phyloP scores from a whole-genome alignment of 92 coral and sea anemone species.

The Virgularia gustaviana region DNA sequence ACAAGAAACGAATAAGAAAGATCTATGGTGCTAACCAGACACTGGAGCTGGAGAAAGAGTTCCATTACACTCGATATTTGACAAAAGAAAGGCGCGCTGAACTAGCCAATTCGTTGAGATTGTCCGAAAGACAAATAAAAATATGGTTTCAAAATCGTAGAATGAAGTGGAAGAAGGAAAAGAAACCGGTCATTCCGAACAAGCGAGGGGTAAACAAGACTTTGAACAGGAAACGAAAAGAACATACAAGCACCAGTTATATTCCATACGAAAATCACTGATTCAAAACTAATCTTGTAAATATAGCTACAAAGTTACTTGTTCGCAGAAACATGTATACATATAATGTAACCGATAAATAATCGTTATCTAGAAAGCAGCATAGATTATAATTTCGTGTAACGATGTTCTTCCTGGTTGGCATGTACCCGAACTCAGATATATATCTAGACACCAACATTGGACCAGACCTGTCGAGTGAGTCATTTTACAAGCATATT shows the following conservation, averaged over 20 bases:
- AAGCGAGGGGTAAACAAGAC: conserved; percentile 18
- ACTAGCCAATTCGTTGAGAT: conserved; percentile 2
- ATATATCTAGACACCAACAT: too few species aligned
- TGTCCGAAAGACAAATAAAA: conserved; percentile 33
- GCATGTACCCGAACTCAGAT: too few species aligned
- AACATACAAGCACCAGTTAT: neutral
- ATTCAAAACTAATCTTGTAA: neutral
- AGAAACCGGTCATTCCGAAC: conserved; percentile 23
- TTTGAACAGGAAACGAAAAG: conserved; percentile 8
- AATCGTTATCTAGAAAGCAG: too few species aligned
- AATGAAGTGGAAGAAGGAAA: conserved; percentile 37
- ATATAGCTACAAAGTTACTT: neutral
- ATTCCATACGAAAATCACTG: neutral
- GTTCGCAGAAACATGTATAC: too few species aligned
- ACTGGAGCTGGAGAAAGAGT: conserved; percentile 28
- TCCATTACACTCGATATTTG: conserved; percentile 28
- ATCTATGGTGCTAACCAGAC: conserved; percentile 22
- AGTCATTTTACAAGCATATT: too few species aligned
- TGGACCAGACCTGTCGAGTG: too few species aligned
- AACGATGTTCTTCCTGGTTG: too few species aligned
- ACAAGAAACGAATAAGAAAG: conserved; percentile 27
- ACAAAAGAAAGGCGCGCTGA: conserved; percentile 35
- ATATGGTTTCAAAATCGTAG: conserved; percentile 41
- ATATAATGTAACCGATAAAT: too few species aligned
- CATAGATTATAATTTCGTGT: too few species aligned